Percentiles rank a stretch among this genome's conserved stretches.
These are phyloP conservation scores for Drosophila greeni DNA, from an alignment of 2,888 invertebrate species.

Conservation along the genomic window DNA sequence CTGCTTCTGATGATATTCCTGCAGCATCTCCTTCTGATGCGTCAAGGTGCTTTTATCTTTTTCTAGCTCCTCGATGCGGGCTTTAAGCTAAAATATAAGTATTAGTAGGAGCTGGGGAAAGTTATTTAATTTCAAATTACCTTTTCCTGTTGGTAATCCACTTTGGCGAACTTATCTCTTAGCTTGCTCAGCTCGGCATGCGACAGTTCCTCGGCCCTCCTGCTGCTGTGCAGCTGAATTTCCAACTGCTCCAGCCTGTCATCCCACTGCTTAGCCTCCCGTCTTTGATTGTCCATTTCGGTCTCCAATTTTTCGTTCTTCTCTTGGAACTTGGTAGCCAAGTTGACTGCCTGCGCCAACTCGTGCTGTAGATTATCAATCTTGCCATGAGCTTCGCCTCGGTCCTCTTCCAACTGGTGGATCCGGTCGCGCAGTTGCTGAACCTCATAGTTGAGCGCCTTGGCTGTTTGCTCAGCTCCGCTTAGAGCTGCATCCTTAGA, in stretches of 20 bases:
- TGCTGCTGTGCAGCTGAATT: constrained; percentile 69
- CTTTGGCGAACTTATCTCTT: constrained; percentile 78
- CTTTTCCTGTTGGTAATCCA: constrained; percentile 80
- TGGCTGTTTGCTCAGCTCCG: constrained; percentile 84
- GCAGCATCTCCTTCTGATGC: constrained; percentile 80
- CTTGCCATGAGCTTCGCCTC: constrained; percentile 79
- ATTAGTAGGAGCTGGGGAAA: no score
- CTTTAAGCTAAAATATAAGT: constrained; percentile 72
- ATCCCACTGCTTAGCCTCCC: constrained; percentile 24
- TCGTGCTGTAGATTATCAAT: constrained; percentile 84
- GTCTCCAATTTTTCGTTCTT: constrained; percentile 81
- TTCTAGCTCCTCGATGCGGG: constrained; percentile 82
- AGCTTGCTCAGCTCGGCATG: constrained; percentile 77
- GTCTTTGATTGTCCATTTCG: constrained; percentile 76
- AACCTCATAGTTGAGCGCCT: constrained; percentile 75
- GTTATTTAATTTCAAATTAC: constrained; percentile 67
- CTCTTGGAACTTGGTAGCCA: constrained; percentile 84
- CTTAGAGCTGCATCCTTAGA: constrained; percentile 86
- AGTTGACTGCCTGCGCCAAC: constrained; percentile 84
- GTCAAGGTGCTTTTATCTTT: constrained; percentile 81
- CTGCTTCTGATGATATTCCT: constrained; percentile 81
- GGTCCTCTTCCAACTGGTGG: constrained; percentile 75
- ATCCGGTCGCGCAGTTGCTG: constrained; percentile 61
- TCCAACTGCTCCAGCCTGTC: constrained; percentile 79
- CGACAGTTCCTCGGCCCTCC: constrained; percentile 76